Conservation (phyloP, 2,113 vertebrate species). For the Numida meleagris region DNA sequence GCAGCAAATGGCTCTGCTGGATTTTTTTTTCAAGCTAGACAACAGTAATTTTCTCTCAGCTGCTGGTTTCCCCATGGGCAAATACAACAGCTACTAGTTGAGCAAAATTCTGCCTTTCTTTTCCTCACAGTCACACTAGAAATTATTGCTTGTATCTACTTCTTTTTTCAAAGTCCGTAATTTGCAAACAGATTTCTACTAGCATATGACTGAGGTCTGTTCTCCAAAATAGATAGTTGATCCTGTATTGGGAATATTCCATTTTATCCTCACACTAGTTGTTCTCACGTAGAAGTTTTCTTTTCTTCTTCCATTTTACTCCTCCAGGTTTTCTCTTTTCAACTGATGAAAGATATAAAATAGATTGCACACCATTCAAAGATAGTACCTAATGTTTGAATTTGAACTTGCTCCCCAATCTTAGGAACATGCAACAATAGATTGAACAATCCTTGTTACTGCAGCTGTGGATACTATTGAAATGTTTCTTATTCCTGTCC, state of each 20-base stretch:
- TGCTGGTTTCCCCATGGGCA: slow-evolving; percentile 28
- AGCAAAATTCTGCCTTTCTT: slow-evolving; percentile 18
- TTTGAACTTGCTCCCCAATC: not conserved
- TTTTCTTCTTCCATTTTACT: not conserved
- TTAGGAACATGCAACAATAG: not conserved
- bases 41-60: slow-evolving; percentile 38
- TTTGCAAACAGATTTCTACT: slow-evolving; percentile 60
- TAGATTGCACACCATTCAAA: not conserved
- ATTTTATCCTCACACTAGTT: not conserved
- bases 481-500: not conserved
- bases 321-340: not conserved
- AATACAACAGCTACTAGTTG: slow-evolving; percentile 24
- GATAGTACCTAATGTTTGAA: not conserved
- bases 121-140: not conserved
- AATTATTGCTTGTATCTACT: slow-evolving; percentile 18
- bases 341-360: not conserved
- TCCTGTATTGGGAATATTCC: not conserved
- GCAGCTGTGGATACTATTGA: not conserved
- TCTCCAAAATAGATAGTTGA: not conserved
- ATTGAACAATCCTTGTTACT: not conserved
- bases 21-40: not conserved
- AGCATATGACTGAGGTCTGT: slow-evolving; percentile 26
- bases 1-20: not conserved
- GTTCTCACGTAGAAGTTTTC: not conserved
- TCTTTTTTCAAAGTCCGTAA: slow-evolving; percentile 36